These are phyloP conservation scores for Dasysyrphus albostriatus DNA, from an alignment of 2,888 invertebrate genomes.

Conservation along the genomic window DNA sequence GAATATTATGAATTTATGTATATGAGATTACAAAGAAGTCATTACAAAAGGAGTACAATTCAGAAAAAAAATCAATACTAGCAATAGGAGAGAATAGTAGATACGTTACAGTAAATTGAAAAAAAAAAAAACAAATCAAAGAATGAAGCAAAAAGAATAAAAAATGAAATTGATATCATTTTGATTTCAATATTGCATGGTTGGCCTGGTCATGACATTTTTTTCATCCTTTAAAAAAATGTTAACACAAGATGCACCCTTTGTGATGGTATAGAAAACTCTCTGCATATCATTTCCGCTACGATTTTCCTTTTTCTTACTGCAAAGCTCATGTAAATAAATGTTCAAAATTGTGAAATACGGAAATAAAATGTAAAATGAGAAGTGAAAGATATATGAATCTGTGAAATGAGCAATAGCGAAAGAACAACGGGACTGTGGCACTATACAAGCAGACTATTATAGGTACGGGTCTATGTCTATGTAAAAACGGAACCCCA, in stretches of 20 bases:
- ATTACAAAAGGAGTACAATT: background rate
- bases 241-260: conserved; percentile 15
- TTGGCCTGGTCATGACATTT: conserved; percentile 28
- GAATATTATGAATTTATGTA: no score
- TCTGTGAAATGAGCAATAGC: conserved; percentile 5
- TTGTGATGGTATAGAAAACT: conserved; percentile 7
- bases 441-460: background rate
- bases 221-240: background rate
- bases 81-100: background rate
- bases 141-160: background rate
- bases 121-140: background rate
- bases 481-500: background rate
- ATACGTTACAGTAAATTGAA: background rate
- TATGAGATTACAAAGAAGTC: background rate
- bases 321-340: conserved; percentile 1
- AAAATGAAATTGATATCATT: background rate
- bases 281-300: conserved; percentile 30
- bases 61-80: background rate
- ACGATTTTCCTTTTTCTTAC: background rate
- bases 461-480: background rate
- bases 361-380: conserved; percentile 25
- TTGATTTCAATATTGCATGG: conserved; percentile 9
- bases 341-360: conserved; percentile 17
- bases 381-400: background rate
- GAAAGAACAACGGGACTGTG: conserved; percentile 8